Conservation (phyloP, 2,113 vertebrate species). For the Colius striatus region DNA sequence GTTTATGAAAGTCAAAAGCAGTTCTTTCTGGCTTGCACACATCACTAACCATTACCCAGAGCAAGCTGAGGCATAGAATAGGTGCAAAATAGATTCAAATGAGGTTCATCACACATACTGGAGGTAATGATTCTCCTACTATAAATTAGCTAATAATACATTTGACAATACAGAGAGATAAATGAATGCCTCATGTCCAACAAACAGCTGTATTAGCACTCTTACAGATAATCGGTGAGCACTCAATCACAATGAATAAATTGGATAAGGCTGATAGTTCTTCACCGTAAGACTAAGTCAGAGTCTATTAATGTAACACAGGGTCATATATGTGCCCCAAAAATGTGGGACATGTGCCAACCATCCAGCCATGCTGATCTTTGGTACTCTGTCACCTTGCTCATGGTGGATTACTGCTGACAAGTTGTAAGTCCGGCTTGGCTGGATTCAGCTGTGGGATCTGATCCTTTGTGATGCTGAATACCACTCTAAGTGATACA, state of each 20-base stretch:
- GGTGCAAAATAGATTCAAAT: not conserved
- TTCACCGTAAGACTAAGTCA: conserved; percentile 34
- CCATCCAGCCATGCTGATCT: conserved; percentile 20
- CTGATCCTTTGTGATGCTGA: conserved; percentile 55
- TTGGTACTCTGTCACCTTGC: conserved; percentile 43
- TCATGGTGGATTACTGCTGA: conserved; percentile 42
- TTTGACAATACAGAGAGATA: conserved; percentile 6
- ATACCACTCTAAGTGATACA: conserved; percentile 11
- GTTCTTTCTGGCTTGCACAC: not conserved
- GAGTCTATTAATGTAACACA: conserved; percentile 28
- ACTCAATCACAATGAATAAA: conserved; percentile 15
- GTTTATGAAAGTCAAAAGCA: not conserved
- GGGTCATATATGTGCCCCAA: not conserved
- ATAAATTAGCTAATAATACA: conserved; percentile 3
- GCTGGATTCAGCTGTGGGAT: not conserved
- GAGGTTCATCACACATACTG: not conserved
- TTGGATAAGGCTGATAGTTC: conserved; percentile 33
- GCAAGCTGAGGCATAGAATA: not conserved
- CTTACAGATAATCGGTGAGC: not conserved
- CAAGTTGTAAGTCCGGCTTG: conserved; percentile 45
- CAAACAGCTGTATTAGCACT: conserved; percentile 54
- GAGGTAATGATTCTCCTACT: not conserved
- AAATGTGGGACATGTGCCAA: conserved; percentile 52
- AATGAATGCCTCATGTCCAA: conserved; percentile 2
- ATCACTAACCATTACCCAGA: not conserved